These are phyloP conservation scores for Brachyptera risi DNA, from an alignment of 2,888 invertebrate species.

Conservation along the genomic window DNA sequence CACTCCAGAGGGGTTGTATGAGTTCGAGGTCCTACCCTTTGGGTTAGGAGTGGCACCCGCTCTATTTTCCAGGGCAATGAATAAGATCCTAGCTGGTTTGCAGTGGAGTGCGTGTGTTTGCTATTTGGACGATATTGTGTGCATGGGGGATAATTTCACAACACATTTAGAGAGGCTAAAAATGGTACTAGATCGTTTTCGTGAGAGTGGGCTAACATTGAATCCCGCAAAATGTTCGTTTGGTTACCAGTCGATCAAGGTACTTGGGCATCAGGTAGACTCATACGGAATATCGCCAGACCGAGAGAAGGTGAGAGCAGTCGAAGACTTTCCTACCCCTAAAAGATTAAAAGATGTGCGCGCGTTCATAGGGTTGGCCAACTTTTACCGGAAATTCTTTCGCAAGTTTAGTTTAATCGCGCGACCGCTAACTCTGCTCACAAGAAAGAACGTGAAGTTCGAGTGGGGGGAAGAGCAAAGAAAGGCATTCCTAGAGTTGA, in stretches of 20 bases:
- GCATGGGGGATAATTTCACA: too few species aligned
- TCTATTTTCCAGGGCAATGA: too few species aligned
- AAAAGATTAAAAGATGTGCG: not conserved
- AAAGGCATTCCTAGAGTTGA: constrained; percentile 30
- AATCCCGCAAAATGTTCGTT: constrained; percentile 3
- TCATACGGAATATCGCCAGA: not conserved
- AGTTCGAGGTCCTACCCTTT: too few species aligned
- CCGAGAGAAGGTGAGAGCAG: not conserved
- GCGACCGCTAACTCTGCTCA: not conserved
- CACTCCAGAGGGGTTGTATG: too few species aligned
- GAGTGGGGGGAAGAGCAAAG: constrained; percentile 12
- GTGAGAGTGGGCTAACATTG: not conserved
- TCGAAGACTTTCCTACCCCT: not conserved
- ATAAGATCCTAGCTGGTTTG: too few species aligned
- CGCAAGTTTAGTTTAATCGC: not conserved
- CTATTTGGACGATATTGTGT: too few species aligned
- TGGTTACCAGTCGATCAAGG: not conserved
- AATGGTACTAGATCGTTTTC: not conserved
- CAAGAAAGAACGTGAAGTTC: constrained; percentile 5
- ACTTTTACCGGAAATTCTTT: not conserved
- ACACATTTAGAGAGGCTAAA: not conserved
- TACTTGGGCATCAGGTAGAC: not conserved
- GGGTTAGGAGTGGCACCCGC: too few species aligned
- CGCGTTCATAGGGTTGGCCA: not conserved
- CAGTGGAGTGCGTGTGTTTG: too few species aligned